Evolutionary conservation across 1,140 invertebrate species (phyloP).

Genomic region (Scaptomyza montana): DNA sequence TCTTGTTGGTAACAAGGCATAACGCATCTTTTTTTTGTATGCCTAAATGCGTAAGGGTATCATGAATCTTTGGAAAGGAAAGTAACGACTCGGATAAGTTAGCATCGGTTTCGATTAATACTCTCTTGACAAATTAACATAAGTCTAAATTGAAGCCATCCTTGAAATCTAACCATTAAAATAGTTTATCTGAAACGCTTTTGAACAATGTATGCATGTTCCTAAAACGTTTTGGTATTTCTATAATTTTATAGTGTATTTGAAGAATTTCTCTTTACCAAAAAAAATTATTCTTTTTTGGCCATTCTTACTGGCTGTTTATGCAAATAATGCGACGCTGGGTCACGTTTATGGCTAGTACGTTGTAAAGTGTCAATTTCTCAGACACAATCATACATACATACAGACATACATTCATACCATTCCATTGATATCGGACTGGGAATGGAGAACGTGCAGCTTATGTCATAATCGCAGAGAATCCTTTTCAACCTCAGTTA

Average conservation of each 20-base stretch:
- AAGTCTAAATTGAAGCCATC: no score
- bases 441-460: conserved; percentile 68
- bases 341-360: conserved; percentile 76
- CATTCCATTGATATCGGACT: conserved; percentile 47
- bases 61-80: neutral
- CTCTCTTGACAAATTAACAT: no score
- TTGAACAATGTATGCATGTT: no score
- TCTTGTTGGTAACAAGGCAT: conserved; percentile 51
- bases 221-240: neutral
- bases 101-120: no score
- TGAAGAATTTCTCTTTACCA: conserved; percentile 10
- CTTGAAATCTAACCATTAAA: no score
- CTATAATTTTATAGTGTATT: conserved; percentile 40
- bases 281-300: conserved; percentile 12
- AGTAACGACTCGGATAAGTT: no score
- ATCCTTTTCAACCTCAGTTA: conserved; percentile 35
- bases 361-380: conserved; percentile 81
- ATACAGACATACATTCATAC: conserved; percentile 2
- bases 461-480: conserved; percentile 73
- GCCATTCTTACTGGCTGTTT: conserved; percentile 42
- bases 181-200: no score
- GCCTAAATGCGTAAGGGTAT: conserved; percentile 26
- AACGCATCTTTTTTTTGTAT: conserved; percentile 64
- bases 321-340: conserved; percentile 71
- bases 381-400: conserved; percentile 49